phyloP scores from a whole-genome alignment of 2,113 vertebrate genomes.

The Oncorhynchus mykiss region DNA sequence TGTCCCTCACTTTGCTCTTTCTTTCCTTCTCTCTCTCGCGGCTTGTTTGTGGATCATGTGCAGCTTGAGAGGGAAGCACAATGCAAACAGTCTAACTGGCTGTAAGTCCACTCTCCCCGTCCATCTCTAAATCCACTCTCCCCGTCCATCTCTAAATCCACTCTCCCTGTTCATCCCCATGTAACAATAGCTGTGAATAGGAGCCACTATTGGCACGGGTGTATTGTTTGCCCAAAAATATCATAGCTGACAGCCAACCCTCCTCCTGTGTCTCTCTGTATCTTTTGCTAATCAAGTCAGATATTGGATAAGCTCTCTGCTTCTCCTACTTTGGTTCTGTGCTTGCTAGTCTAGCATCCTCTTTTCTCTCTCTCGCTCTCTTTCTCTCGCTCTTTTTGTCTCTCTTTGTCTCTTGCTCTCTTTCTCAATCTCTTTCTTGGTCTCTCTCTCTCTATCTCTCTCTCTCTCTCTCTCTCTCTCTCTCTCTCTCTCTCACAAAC shows the following conservation, averaged over 20 bases:
- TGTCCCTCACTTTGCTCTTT: not conserved
- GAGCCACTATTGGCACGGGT: too few relatives aligned
- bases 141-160: not conserved
- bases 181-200: not conserved
- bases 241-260: too few relatives aligned
- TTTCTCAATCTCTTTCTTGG: not conserved
- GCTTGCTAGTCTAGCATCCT: not conserved
- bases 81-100: not conserved
- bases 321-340: not conserved
- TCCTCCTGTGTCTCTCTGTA: too few relatives aligned
- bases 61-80: too few relatives aligned
- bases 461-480: too few relatives aligned
- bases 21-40: slow-evolving; percentile 7
- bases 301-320: too few relatives aligned
- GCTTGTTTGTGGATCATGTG: not conserved
- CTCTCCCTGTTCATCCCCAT: not conserved
- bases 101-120: not conserved
- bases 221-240: too few relatives aligned
- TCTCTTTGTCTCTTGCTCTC: not conserved
- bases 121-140: slow-evolving; percentile 1
- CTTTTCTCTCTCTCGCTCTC: not conserved
- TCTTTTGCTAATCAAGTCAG: too few relatives aligned
- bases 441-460: not conserved
- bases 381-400: not conserved
- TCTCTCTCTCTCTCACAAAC: too few relatives aligned